Base-by-base conservation (phyloP, 2,888 invertebrate genomes). In the Polyommatus iphigenia region DNA sequence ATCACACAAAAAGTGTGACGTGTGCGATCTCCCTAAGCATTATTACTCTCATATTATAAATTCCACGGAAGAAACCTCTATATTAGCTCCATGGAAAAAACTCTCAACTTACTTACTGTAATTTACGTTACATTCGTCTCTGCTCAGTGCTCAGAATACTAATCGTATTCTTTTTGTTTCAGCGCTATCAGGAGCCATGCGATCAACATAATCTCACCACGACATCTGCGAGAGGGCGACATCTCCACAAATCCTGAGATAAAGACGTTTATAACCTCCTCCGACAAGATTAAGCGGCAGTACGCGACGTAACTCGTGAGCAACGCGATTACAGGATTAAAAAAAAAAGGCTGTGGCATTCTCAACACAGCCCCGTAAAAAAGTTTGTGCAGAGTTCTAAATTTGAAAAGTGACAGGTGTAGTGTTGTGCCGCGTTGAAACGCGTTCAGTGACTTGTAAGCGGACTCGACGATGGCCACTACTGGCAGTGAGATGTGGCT, bases 401-500 rank as follows among this genome's bases (percentile, higher is more conserved):
- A 76, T 57, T 71, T 72, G 54, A 41, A 41, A 77, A 78, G 71
- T 62, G 59, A 77, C 54, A 71, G 54, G 76, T 76, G 72, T 77
- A 75, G 15, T 77, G 59, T 73, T 24, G 79, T 79, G 77, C 67
- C 72, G 81, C 75, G 78, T 80, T 79, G 50, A 41, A 71, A 73
- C 75, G 81, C 79, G 77, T 78, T 54, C 20, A 81, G 80, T 80
- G 82, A 83, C 81, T 82, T 54, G 82, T 82, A 82, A 85, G 89
- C 88, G 89, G 82, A 81, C 89, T 90, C 59, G 32, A 57, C 85
- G 84, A 96, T 96, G 96, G 96, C 96, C 80, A 95, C 95, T 84
- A 96, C 96, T 82, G 96, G 97, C 81, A 96, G 97, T 87, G 98
- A 98, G 90, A 96, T 98, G 90, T 98, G 98, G 97, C 95, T 98